Evolutionary conservation across 2,888 invertebrate genomes (phyloP), one percentile per base, ranked within the genome.

Genomic region (Diarsia rubi): DNA sequence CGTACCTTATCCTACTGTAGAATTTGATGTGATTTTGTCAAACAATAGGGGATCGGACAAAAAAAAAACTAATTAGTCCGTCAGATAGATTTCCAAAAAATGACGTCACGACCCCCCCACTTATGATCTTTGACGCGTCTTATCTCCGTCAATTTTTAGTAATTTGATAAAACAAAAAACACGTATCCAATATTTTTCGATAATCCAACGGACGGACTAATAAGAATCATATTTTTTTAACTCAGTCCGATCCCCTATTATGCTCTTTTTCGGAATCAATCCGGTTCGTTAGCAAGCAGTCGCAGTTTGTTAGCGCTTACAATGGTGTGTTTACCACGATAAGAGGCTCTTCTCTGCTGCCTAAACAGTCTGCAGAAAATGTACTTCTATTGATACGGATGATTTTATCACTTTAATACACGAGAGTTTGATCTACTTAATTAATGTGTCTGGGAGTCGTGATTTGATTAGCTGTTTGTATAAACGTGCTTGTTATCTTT

Each of bases 391-490:
- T 63, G 45, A 54, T 37, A 54, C 45, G 47, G 37, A 57, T 27
- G 75, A 65, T 73, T 60, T 24, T 70, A 64, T 49, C 42, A 42
- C 24, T 14, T 21, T 14, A 44, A 54, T 37, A 21, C 31, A 21
- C 49, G 31, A 52, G 62, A 74, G 66, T 64, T 72, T 67, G 63
- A 72, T 62, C 54, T 59, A 66, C 37, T 81, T 82, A 68, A 82
- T 82, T 75, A 73, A 69, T 70, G 31, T 45, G 81, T 68, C 68
- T 81, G 69, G 57, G 49, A 60, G 62, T 44, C 24, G 37, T 75
- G 64, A 78, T 68, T 73, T 68, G 44, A 82, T 83, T 68, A 74
- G 54, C 54, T 83, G 81, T 83, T 83, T 82, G 80, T 82, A 73
- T 76, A 82, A 79, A 82, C 79, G 81, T 83, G 81, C 60, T 65